Evolutionary conservation across 2,113 vertebrate genomes (phyloP).

Genomic region (Atrichornis clamosus): DNA sequence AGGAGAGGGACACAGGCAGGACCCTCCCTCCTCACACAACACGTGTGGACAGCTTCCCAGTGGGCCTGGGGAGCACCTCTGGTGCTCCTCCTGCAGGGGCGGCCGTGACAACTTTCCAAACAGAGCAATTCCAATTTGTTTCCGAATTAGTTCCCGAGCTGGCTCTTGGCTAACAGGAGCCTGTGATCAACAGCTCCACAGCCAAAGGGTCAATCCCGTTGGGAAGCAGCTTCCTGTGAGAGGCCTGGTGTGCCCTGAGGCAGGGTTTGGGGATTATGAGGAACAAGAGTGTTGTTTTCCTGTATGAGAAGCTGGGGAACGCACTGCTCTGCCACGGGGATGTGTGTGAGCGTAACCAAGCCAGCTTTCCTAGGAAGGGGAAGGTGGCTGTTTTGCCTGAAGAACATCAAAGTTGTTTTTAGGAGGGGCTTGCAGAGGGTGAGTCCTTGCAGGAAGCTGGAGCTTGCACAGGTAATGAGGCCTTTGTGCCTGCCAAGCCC

Average conservation of each 20-base stretch:
- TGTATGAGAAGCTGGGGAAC: background rate
- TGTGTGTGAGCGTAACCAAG: background rate
- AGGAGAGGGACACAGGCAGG: background rate
- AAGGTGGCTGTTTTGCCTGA: background rate
- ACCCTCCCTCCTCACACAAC: background rate
- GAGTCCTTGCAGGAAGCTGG: background rate
- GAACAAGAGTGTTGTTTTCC: background rate
- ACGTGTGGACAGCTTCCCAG: background rate
- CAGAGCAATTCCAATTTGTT: background rate
- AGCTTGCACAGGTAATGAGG: background rate
- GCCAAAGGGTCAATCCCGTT: background rate
- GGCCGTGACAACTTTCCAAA: background rate
- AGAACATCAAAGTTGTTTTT: background rate
- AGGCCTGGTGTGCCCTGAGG: background rate
- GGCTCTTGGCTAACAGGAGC: background rate
- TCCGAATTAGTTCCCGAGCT: background rate
- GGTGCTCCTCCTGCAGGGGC: background rate
- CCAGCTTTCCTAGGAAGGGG: background rate
- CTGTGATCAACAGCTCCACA: background rate
- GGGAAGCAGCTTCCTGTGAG: background rate
- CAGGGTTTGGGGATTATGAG: background rate
- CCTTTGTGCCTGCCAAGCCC: background rate
- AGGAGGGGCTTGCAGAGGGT: background rate
- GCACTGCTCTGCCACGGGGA: background rate
- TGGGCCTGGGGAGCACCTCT: background rate